Base-by-base conservation (phyloP, 37 sponge, comb jelly and placozoan genomes). In the Cliona cf. orientalis region DNA sequence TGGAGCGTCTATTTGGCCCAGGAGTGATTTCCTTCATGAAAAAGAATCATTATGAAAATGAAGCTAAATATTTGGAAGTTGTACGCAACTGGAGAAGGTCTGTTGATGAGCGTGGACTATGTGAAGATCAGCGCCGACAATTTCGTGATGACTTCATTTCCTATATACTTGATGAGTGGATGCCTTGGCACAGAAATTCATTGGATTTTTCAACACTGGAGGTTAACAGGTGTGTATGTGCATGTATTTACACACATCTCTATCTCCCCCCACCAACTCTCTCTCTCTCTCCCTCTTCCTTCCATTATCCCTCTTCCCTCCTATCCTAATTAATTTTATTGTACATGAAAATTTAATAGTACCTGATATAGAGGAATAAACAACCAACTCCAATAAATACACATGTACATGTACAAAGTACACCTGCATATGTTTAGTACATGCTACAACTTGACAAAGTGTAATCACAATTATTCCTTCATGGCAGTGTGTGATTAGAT, bases 141-240 rank as follows among this genome's bases (percentile, higher is more conserved):
- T 57, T 31, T 23, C 22, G 46, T 25, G 23, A 74, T 25, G 46
- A 74, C 19, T 45, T 74, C 19, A 12, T 74, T 12, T 45, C 43
- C 7, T 57, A 26, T 19, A 61, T 74, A 7, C 57, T 74, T 11
- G 31, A 14, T 46, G 76, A 74, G 57, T 56, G 21, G 61, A 74
- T 74, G 76, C 76, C 76, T 61, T 74, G 76, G 76, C 63, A 62
- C 23, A 26, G 26, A 7, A 5, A 62, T n/a, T 33, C 11, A 36
- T 11, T 17, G 11, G 76, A 74, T 56, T 74, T 74, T 23, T 26
- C 29, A 6, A 23, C 31, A 46, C 59, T 74, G 12, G 57, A 74
- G 26, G 76, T 74, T 26, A 74, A 74, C 23, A 14, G 29, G 63
- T 62, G 23, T 49, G 55, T 17, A 49, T 49, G 11, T 11, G 11